Evolutionary conservation across 2,113 vertebrate species (phyloP).

Genomic region (Sigmodon hispidus): DNA sequence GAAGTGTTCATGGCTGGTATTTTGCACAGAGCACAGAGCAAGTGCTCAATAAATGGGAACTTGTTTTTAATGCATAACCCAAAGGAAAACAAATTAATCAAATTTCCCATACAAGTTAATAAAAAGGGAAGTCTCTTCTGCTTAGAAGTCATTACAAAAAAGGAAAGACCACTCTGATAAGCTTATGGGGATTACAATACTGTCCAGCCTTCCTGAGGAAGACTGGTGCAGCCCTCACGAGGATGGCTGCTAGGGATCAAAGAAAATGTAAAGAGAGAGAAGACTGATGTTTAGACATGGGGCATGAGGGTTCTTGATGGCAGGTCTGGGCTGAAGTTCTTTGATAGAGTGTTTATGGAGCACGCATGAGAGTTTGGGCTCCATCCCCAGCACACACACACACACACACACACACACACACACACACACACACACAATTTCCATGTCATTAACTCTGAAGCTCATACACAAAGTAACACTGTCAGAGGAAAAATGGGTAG

Average conservation of each 20-base stretch:
- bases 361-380: not conserved
- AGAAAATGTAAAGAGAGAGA: not conserved
- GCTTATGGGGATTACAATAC: not conserved
- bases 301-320: not conserved
- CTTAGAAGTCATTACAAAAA: not conserved
- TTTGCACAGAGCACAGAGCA: not conserved
- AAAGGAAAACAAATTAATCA: not conserved
- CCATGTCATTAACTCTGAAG: not conserved
- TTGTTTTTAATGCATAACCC: not conserved
- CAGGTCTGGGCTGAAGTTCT: too few relatives aligned
- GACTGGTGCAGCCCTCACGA: not conserved
- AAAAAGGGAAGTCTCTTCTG: not conserved
- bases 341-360: not conserved
- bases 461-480: not conserved
- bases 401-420: not conserved
- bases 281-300: not conserved
- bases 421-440: not conserved
- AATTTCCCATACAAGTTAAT: not conserved
- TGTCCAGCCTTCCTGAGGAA: not conserved
- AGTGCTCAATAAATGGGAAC: not conserved
- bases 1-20: too few relatives aligned
- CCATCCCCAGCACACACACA: not conserved
- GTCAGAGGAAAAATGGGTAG: fast-evolving
- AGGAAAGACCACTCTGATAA: conserved; percentile 7
- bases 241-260: not conserved